Evolutionary conservation across 2,797 vertebrate genomes (phyloP).

Genomic region (Buphagus erythrorhynchus): DNA sequence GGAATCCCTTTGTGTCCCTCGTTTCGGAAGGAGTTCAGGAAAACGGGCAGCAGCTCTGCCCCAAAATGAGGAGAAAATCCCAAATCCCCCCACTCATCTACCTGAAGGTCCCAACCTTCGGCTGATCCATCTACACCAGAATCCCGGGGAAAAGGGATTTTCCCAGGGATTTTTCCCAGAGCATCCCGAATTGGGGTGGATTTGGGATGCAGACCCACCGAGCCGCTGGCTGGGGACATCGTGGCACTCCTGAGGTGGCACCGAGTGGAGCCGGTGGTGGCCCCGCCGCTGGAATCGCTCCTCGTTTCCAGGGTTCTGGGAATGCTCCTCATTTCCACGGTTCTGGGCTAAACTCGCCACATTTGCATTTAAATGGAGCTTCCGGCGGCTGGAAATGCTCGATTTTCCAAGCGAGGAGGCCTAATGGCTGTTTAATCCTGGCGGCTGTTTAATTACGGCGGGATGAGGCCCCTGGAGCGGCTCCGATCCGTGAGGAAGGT

Average conservation of each 20-base stretch:
- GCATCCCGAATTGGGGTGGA: accelerated
- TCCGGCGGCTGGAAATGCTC: constrained; percentile 72
- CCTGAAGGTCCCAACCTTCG: not conserved
- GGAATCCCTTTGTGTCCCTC: not conserved
- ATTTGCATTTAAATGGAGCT: constrained; percentile 83
- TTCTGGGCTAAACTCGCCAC: not conserved
- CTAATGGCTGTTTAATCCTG: constrained; percentile 57
- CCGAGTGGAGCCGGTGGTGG: not conserved
- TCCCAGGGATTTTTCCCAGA: not conserved
- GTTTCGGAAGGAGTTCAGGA: not conserved
- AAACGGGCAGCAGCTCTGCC: not conserved
- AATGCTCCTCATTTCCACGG: not conserved
- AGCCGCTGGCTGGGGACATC: not conserved
- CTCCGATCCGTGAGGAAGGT: not conserved
- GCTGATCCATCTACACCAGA: accelerated
- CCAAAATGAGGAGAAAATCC: not conserved
- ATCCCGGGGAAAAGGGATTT: not conserved
- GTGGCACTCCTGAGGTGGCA: not conserved
- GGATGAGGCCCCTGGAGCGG: constrained; percentile 60
- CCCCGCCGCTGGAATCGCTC: not conserved
- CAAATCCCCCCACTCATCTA: accelerated
- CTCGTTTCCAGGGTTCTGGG: constrained; percentile 50
- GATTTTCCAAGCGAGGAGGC: not conserved
- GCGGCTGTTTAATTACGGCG: constrained; percentile 74
- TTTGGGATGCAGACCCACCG: not conserved